These are phyloP conservation scores for Drosophila albomicans DNA, from an alignment of 1,140 invertebrate genomes.

Conservation along the genomic window DNA sequence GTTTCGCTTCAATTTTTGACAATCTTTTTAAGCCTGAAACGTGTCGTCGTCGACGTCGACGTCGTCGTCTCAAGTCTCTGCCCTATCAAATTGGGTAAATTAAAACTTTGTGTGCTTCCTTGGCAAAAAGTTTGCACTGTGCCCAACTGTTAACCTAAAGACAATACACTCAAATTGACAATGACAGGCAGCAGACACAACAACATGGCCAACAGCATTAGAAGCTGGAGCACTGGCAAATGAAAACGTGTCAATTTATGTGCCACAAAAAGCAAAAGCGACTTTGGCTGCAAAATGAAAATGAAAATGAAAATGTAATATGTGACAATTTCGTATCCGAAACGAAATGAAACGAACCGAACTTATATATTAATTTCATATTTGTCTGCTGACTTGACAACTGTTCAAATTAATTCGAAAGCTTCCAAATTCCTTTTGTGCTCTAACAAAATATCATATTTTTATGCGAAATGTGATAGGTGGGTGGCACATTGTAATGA, in stretches of 20 bases:
- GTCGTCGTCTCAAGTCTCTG: not conserved
- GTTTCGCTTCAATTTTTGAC: conserved; percentile 65
- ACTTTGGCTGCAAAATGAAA: conserved; percentile 7
- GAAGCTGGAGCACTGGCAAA: conserved; percentile 14
- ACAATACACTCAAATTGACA: conserved; percentile 34
- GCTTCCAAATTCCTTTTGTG: not conserved
- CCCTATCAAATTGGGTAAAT: conserved; percentile 19
- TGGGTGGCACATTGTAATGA: not conserved
- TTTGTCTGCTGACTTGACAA: conserved; percentile 28
- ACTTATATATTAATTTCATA: conserved; percentile 16
- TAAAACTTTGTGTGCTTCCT: conserved; percentile 67
- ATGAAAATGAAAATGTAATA: conserved; percentile 14
- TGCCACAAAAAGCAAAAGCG: conserved; percentile 33
- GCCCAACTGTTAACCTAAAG: conserved; percentile 17
- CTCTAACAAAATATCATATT: not conserved
- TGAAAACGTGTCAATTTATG: conserved; percentile 73
- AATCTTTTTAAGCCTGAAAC: conserved; percentile 40
- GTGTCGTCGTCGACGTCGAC: not conserved
- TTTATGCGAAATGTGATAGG: not conserved
- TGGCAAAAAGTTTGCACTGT: conserved; percentile 45
- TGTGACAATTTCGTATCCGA: conserved; percentile 30
- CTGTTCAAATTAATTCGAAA: conserved; percentile 8
- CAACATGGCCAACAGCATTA: conserved; percentile 31
- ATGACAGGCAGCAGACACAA: conserved; percentile 22
- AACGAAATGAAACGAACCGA: not conserved